phyloP scores from a whole-genome alignment of 64 coral and sea anemone species.

The Dendrophyllia cribrosa region DNA sequence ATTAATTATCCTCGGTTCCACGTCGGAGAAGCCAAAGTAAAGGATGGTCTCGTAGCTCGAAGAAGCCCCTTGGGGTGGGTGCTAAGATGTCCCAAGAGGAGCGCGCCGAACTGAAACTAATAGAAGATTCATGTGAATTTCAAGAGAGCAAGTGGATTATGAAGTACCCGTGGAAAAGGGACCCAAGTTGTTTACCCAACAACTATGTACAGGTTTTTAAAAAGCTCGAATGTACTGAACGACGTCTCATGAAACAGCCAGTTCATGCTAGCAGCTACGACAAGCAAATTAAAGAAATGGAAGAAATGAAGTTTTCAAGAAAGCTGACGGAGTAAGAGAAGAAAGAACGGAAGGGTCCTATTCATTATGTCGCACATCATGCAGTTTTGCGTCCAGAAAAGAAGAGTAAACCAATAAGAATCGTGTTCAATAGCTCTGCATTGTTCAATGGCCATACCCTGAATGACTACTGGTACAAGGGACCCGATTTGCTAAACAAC shows the following conservation, averaged over 20 bases:
- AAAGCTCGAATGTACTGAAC: neutral
- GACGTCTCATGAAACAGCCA: neutral
- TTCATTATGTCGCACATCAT: neutral
- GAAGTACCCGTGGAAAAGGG: constrained; percentile 49
- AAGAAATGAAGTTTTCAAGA: constrained; percentile 41
- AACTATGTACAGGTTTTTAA: constrained; percentile 24
- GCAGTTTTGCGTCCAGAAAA: constrained; percentile 4
- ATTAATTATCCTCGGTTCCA: constrained; percentile 83
- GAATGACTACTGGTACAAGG: constrained; percentile 55
- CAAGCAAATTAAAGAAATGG: constrained; percentile 39
- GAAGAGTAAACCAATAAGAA: constrained; percentile 11
- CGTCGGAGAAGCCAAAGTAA: constrained; percentile 74
- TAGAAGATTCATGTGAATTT: constrained; percentile 44
- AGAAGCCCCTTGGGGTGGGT: constrained; percentile 73
- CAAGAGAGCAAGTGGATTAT: constrained; percentile 54
- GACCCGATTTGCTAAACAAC: constrained; percentile 25
- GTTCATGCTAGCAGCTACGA: neutral
- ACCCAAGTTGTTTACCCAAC: constrained; percentile 17
- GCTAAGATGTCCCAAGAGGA: constrained; percentile 33
- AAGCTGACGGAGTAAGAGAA: constrained; percentile 8
- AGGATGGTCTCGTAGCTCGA: constrained; percentile 62
- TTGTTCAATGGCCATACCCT: constrained; percentile 33
- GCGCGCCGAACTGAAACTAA: too few relatives aligned
- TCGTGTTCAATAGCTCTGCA: constrained; percentile 49
- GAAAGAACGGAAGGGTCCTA: neutral